phyloP scores from a whole-genome alignment of 2,797 vertebrate genomes.

The Smutsia gigantea region DNA sequence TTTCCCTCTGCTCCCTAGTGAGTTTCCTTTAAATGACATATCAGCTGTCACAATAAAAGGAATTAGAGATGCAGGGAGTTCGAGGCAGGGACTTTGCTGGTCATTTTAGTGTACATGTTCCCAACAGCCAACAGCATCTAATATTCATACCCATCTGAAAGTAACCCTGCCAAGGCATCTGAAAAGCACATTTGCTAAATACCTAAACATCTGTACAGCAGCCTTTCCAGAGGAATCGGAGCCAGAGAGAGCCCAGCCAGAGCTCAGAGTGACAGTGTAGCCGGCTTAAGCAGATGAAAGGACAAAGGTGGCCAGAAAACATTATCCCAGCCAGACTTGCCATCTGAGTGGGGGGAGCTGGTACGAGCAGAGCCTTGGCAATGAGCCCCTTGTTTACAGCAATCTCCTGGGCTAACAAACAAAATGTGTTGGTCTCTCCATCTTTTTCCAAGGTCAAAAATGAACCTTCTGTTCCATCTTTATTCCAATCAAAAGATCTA shows the following conservation, averaged over 20 bases:
- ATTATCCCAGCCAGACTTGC: neutral
- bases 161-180: slow-evolving; percentile 55
- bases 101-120: slow-evolving; percentile 56
- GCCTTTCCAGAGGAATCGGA: slow-evolving; percentile 59
- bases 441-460: slow-evolving; percentile 69
- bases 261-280: slow-evolving; percentile 71
- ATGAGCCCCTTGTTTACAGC: neutral
- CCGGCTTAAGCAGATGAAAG: slow-evolving; percentile 72
- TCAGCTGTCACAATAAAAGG: slow-evolving; percentile 43
- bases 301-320: slow-evolving; percentile 64
- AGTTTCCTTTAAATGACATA: slow-evolving; percentile 51
- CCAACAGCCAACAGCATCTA: slow-evolving; percentile 63
- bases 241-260: slow-evolving; percentile 56
- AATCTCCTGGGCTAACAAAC: slow-evolving; percentile 43
- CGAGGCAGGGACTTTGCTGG: slow-evolving; percentile 52
- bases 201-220: slow-evolving; percentile 79
- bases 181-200: slow-evolving; percentile 79
- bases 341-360: neutral
- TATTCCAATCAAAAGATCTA: slow-evolving; percentile 43
- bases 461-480: slow-evolving; percentile 62
- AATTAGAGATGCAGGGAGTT: neutral
- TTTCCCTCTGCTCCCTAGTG: neutral
- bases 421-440: slow-evolving; percentile 50
- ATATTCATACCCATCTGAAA: slow-evolving; percentile 58
- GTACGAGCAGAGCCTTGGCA: neutral